phyloP scores from a whole-genome alignment of 2,888 invertebrate genomes.

The Alentia gelatinosa region DNA sequence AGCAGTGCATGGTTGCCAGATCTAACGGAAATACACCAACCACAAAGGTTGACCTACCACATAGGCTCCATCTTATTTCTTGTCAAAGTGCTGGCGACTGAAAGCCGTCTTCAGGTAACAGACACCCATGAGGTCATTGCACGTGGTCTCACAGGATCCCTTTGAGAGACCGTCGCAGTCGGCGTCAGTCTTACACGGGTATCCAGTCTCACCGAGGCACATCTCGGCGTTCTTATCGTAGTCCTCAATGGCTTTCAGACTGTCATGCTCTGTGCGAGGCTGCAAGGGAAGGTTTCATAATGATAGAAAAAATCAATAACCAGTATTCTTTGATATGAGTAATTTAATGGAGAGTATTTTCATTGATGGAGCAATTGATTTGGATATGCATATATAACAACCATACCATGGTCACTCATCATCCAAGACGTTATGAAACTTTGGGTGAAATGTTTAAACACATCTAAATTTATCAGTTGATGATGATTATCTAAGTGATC shows the following conservation, averaged over 20 bases:
- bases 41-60: no score
- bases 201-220: constrained; percentile 9
- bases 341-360: background rate
- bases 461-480: no score
- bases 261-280: background rate
- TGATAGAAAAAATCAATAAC: background rate
- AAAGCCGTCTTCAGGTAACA: background rate
- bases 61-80: background rate
- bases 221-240: background rate
- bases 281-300: background rate
- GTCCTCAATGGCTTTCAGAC: background rate
- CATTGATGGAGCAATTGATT: background rate
- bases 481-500: no score
- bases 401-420: background rate
- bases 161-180: background rate
- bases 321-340: background rate
- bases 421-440: background rate
- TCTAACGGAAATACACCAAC: no score
- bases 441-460: background rate
- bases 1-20: no score
- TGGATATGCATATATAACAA: background rate
- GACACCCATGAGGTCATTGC: constrained; percentile 39
- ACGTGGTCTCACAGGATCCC: background rate
- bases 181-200: constrained; percentile 22
- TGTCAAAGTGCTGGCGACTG: background rate